Percentiles rank a stretch among this genome's conserved stretches.
Conservation (phyloP, 2,113 vertebrate species). For the Gorsachius goisagi region DNA sequence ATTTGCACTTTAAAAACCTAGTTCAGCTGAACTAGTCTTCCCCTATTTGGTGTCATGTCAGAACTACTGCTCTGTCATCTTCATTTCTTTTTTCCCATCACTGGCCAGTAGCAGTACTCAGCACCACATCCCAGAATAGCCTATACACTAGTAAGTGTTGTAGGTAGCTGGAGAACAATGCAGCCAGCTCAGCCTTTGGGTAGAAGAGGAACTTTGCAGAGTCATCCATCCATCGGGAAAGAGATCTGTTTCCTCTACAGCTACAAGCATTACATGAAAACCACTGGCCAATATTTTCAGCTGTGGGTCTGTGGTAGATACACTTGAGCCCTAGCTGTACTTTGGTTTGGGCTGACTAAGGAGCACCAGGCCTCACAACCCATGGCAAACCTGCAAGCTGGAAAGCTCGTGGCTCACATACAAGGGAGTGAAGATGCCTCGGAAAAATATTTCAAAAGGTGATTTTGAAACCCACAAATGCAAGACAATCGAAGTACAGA, state of each 20-base stretch:
- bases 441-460: not conserved
- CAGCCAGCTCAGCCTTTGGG: not conserved
- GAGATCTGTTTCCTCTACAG: not conserved
- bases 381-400: not conserved
- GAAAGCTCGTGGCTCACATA: not conserved
- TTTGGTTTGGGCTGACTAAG: not conserved
- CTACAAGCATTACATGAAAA: not conserved
- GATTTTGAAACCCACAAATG: not conserved
- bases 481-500: not conserved
- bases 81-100: not conserved
- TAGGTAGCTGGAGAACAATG: not conserved
- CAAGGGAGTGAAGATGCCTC: not conserved
- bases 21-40: not conserved
- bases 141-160: not conserved
- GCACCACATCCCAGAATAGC: not conserved
- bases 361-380: not conserved
- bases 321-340: accelerated
- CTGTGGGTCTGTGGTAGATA: not conserved
- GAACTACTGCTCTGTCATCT: not conserved
- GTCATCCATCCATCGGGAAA: not conserved
- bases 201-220: not conserved
- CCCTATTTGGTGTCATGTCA: accelerated
- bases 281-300: not conserved
- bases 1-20: not conserved
- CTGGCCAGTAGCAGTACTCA: not conserved